Evolutionary conservation across 2,113 vertebrate species (phyloP), one percentile per base, ranked within the genome.

Genomic region (Progne subis): DNA sequence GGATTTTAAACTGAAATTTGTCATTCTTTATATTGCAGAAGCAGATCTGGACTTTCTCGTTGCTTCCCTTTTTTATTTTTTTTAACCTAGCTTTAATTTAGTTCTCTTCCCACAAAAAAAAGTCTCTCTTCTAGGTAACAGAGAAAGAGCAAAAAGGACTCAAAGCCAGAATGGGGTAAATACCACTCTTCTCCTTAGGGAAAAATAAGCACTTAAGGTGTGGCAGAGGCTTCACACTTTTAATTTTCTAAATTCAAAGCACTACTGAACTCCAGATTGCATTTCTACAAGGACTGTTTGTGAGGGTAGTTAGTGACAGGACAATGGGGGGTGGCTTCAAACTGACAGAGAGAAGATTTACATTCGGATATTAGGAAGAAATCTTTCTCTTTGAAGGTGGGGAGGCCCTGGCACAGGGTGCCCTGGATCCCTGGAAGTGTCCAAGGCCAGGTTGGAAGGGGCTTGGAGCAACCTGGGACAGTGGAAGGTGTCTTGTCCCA

Each of bases 1-100:
- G 28, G 72, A 57, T 65, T 85, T 96, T 71, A 82, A 92, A 68
- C 34, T 72, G 71, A 92, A 95, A 90, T 90, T 88, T 88, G 82
- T 95, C 91, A 88, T 65, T 79, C 11, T 68, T 85, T 44, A 53
- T 28, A 61, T 1, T 28, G 55, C 83, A 95, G 44, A 49, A 70
- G 47, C 28, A 60, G 25, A n/a, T 82, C 53, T 94, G 75, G 59
- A 83, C 76, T 93, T 94, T 82, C 34, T 71, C 43, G 61, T 52
- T 43, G 1, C 49, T 64, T 65, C 19, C 18, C 1, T 43, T n/a
- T 31, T 65, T 47, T 52, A 17, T 53, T n/a, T 59, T 57, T 34
- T 29, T 52, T 2, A 5, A 26, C 12, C 37, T 65, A 29, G 31
- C 19, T 82, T 70, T 37, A 69, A 65, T 14, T 71, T 21, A 46